Evolutionary conservation across 1,140 invertebrate species (phyloP).

Genomic region (Heterodera schachtii): DNA sequence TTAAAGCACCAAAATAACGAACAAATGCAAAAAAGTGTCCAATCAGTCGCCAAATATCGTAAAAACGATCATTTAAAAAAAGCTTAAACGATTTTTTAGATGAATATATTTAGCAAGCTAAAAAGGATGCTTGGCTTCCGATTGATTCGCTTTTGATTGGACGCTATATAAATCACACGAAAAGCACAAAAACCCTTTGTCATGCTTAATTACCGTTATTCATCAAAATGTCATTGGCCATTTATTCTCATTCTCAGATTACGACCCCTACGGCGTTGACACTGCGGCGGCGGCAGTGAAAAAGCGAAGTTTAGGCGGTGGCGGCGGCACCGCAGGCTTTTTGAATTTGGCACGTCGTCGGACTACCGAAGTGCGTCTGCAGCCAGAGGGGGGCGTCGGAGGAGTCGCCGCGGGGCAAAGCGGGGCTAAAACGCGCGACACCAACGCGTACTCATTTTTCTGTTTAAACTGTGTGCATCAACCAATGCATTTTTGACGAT

Average conservation of each 20-base stretch:
- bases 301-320: not conserved
- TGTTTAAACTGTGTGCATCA: not conserved
- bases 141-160: too few relatives aligned
- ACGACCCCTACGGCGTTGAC: not conserved
- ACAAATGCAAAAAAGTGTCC: too few relatives aligned
- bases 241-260: not conserved
- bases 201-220: too few relatives aligned
- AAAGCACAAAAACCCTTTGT: too few relatives aligned
- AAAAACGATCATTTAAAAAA: too few relatives aligned
- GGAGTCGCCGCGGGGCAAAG: not conserved
- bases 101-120: too few relatives aligned
- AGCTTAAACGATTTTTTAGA: too few relatives aligned
- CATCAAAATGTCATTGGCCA: too few relatives aligned
- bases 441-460: constrained; percentile 39
- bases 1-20: too few relatives aligned
- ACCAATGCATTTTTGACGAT: not conserved
- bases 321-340: constrained; percentile 27
- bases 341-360: constrained; percentile 55
- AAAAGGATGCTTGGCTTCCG: too few relatives aligned
- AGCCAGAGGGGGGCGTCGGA: constrained; percentile 10
- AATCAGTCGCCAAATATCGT: too few relatives aligned
- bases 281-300: not conserved
- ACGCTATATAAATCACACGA: too few relatives aligned
- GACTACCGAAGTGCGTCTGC: constrained; percentile 57
- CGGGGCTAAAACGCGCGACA: constrained; percentile 44